Percentiles rank a stretch among this genome's conserved stretches.
Evolutionary conservation across 2,797 vertebrate species (phyloP).

Genomic region (Myiotriccus ornatus): DNA sequence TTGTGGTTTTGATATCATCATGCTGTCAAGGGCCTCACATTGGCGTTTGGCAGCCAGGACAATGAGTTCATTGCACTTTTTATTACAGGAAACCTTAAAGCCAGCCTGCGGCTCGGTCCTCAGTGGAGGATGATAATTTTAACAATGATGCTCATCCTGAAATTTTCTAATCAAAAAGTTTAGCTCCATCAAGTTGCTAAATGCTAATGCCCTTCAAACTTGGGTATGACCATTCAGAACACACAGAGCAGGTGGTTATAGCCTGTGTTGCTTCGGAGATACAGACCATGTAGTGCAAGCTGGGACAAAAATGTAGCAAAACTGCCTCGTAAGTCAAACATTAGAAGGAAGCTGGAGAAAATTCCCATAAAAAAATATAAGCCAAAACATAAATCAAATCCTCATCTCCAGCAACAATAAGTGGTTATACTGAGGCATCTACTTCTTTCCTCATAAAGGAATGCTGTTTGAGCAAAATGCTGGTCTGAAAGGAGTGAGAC

Average conservation of each 20-base stretch:
- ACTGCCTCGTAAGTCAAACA: not conserved
- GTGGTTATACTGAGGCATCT: not conserved
- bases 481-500: not conserved
- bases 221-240: not conserved
- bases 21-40: conserved; percentile 43
- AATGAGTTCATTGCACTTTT: conserved; percentile 38
- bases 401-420: not conserved
- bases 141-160: conserved; percentile 9
- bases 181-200: not conserved
- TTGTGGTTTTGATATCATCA: conserved; percentile 61
- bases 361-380: not conserved
- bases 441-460: not conserved
- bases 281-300: fast-evolving
- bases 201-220: conserved; percentile 39
- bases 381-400: not conserved
- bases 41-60: conserved; percentile 36
- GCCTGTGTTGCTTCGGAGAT: not conserved
- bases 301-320: not conserved
- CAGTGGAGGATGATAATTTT: conserved; percentile 41
- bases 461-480: not conserved
- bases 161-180: conserved; percentile 47
- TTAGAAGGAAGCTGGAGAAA: not conserved
- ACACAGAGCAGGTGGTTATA: not conserved
- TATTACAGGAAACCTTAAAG: conserved; percentile 28
- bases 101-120: not conserved